phyloP scores from a whole-genome alignment of 2,888 invertebrate genomes.

The Sphaerolaimus hirsutus region DNA sequence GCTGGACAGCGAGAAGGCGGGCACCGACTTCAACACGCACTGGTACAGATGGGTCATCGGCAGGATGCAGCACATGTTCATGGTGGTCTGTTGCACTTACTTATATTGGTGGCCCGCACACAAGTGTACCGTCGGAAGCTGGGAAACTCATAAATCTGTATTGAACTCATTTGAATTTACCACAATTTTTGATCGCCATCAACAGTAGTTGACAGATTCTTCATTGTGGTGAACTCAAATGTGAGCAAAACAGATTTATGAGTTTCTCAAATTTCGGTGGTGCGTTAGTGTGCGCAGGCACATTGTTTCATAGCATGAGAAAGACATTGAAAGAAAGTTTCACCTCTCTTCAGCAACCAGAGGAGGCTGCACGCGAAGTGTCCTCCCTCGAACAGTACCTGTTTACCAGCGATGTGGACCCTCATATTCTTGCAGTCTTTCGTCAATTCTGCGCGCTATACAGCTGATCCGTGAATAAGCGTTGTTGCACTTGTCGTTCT shows the following conservation, averaged over 20 bases:
- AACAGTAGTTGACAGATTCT: too few species aligned
- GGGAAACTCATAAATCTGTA: too few species aligned
- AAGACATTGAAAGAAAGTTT: too few species aligned
- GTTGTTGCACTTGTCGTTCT: not conserved
- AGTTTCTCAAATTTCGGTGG: too few species aligned
- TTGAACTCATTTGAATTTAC: too few species aligned
- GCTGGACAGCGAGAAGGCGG: constrained; percentile 71
- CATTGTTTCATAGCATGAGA: too few species aligned
- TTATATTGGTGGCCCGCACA: not conserved
- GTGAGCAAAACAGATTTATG: too few species aligned
- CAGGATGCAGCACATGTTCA: constrained; percentile 72
- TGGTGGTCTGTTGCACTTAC: constrained; percentile 42
- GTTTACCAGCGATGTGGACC: constrained; percentile 82
- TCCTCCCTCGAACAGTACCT: constrained; percentile 74
- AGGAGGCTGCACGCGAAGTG: constrained; percentile 87
- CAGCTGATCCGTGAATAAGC: too few species aligned
- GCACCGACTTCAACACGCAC: constrained; percentile 65
- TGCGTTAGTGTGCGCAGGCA: too few species aligned
- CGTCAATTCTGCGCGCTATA: constrained; percentile 74
- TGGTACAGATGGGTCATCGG: constrained; percentile 93
- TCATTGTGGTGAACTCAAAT: too few species aligned
- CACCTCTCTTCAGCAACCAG: constrained; percentile 54
- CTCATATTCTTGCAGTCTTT: constrained; percentile 82
- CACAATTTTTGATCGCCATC: too few species aligned
- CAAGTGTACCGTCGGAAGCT: too few species aligned